phyloP scores from a whole-genome alignment of 2,797 vertebrate genomes.

The Gymnoscopelus braueri region DNA sequence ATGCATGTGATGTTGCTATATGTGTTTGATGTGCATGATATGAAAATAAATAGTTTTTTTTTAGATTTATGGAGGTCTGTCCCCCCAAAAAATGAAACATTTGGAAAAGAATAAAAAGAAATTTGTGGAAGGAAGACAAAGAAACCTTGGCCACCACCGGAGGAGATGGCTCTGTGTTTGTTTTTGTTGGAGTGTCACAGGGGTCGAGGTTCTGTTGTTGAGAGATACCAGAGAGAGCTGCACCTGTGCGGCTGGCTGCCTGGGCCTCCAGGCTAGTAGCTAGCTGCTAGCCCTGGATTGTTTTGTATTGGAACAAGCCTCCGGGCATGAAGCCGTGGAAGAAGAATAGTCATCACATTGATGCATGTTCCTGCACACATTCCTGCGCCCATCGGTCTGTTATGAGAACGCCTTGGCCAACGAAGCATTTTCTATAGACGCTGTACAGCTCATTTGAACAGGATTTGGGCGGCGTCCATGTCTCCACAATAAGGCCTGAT shows the following conservation, averaged over 20 bases:
- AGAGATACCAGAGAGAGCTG: constrained; percentile 34
- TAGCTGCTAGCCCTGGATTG: constrained; percentile 45
- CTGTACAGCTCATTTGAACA: constrained; percentile 50
- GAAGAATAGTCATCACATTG: constrained; percentile 50
- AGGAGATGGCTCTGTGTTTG: constrained; percentile 65
- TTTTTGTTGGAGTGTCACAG: constrained; percentile 73
- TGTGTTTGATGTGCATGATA: too few species aligned
- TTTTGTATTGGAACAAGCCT: constrained; percentile 51
- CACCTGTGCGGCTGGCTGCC: constrained; percentile 68
- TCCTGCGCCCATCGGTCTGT: constrained; percentile 48
- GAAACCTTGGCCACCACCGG: constrained; percentile 49
- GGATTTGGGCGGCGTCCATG: constrained; percentile 43
- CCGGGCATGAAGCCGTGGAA: constrained; percentile 27
- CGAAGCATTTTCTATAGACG: constrained; percentile 51
- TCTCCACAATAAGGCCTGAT: constrained; percentile 59
- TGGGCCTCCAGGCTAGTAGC: constrained; percentile 54
- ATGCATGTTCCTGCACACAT: constrained; percentile 58
- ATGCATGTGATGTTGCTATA: too few species aligned
- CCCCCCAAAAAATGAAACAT: constrained; percentile 32
- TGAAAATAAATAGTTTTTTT: too few species aligned
- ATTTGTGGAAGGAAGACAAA: constrained; percentile 52
- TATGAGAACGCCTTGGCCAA: constrained; percentile 49
- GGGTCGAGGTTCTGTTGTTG: constrained; percentile 43
- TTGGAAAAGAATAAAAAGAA: constrained; percentile 33
- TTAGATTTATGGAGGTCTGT: too few species aligned